These are phyloP conservation scores for Volucella inflata DNA, from an alignment of 2,888 invertebrate species.

Conservation along the genomic window DNA sequence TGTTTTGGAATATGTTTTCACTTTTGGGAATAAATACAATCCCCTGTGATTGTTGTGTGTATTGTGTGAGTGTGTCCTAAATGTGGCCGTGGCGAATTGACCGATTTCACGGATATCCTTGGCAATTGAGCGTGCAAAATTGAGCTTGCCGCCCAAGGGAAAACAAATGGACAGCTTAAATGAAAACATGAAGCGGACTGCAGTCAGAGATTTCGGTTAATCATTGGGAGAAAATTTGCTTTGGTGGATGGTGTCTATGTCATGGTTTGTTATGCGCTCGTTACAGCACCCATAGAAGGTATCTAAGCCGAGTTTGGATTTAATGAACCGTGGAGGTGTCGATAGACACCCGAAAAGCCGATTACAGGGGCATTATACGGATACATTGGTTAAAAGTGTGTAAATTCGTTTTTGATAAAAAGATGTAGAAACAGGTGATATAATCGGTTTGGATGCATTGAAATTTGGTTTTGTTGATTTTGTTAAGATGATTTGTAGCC, in stretches of 20 bases:
- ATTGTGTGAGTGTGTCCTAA: slow-evolving; percentile 23
- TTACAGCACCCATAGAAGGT: slow-evolving; percentile 42
- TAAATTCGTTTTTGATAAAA: slow-evolving; percentile 31
- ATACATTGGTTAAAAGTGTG: slow-evolving; percentile 20
- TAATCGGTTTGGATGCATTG: neutral
- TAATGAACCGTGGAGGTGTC: slow-evolving; percentile 60
- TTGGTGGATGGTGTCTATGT: slow-evolving; percentile 52
- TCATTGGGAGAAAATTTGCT: slow-evolving; percentile 58
- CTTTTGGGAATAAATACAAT: slow-evolving; percentile 47
- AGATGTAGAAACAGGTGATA: neutral
- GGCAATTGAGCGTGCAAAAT: slow-evolving; percentile 65
- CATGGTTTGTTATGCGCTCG: slow-evolving; percentile 59
- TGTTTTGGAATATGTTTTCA: slow-evolving; percentile 69
- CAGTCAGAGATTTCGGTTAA: neutral
- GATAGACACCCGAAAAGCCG: slow-evolving; percentile 25
- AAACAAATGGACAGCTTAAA: slow-evolving; percentile 47
- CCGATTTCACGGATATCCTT: slow-evolving; percentile 72
- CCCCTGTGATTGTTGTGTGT: slow-evolving; percentile 30
- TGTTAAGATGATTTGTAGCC: too few species aligned
- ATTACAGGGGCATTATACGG: slow-evolving; percentile 25
- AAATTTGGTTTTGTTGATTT: neutral
- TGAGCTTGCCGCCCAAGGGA: slow-evolving; percentile 32
- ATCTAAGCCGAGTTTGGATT: slow-evolving; percentile 32
- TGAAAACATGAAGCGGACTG: slow-evolving; percentile 39
- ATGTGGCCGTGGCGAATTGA: slow-evolving; percentile 64